Evolutionary conservation across 2,888 invertebrate species (phyloP), one percentile per base, ranked within the genome.

Genomic region (Tinea pellionella): DNA sequence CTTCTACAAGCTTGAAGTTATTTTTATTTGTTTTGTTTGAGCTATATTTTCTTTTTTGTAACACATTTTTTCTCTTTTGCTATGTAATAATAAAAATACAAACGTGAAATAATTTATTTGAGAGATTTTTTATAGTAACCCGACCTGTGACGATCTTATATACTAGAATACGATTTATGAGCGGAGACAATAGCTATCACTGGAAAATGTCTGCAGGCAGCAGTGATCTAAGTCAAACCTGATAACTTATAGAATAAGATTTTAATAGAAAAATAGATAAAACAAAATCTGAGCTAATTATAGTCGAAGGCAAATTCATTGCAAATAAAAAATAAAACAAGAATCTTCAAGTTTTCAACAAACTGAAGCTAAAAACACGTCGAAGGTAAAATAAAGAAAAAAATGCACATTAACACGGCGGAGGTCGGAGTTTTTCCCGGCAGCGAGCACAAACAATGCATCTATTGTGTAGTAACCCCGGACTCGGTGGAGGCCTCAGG

Each of bases 371-470:
- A 37, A 37, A n/a, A 37, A 37, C 37, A 37, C n/a, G 37, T 12
- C n/a, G 37, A 37, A 68, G 69, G 73, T 78, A 78, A 74, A 75
- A 77, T 72, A 78, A 73, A 75, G 82, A 84, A 82, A 85, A 86
- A 86, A 85, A 85, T 83, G 80, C 19, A 53, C 53, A 53, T 53
- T 53, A 53, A 53, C 84, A 85, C 82, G 80, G 86, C 82, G 80
- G 86, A 83, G 86, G 86, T 86, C 78, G 85, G 82, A 84, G 87
- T 85, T 87, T 53, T 87, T 86, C 86, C 86, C 84, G 86, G 85
- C 86, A 85, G 84, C 84, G 85, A 80, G 80, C 78, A 85, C 83
- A 86, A 86, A 87, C 87, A 87, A 87, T 86, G 78, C 75, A 73
- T 75, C 80, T 68, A 85, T 84, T 85, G 85, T 87, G 73, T 72